Conservation (phyloP, 1,140 invertebrate species). For the Drosophila ohnishii region DNA sequence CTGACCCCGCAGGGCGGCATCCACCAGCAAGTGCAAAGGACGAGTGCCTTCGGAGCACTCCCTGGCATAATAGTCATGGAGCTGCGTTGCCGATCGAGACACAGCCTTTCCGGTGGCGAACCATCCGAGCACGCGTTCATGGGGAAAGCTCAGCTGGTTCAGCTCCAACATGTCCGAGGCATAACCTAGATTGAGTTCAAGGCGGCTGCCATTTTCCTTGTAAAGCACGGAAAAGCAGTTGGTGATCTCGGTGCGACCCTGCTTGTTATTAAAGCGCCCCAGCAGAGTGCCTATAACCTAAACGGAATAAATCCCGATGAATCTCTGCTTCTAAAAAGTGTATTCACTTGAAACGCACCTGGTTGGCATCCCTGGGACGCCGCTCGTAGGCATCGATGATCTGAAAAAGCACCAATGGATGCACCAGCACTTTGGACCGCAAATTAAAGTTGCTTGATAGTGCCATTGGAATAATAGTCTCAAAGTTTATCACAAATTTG, state of each 20-base stretch:
- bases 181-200: slow-evolving; percentile 56
- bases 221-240: slow-evolving; percentile 57
- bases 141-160: slow-evolving; percentile 52
- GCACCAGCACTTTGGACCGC: slow-evolving; percentile 46
- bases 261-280: slow-evolving; percentile 35
- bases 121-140: slow-evolving; percentile 65
- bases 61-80: slow-evolving; percentile 51
- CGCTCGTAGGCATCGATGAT: slow-evolving; percentile 66
- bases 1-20: slow-evolving; percentile 40
- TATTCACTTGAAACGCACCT: slow-evolving; percentile 8
- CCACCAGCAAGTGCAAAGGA: slow-evolving; percentile 59
- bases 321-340: too few species aligned
- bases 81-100: slow-evolving; percentile 24
- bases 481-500: neutral
- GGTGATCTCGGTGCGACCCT: slow-evolving; percentile 55
- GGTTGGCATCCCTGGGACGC: slow-evolving; percentile 36
- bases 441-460: slow-evolving; percentile 34
- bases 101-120: slow-evolving; percentile 55
- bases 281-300: slow-evolving; percentile 60
- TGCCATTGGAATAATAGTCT: neutral
- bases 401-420: slow-evolving; percentile 66
- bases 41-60: slow-evolving; percentile 43
- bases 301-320: neutral
- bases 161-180: slow-evolving; percentile 60
- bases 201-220: slow-evolving; percentile 43